Evolutionary conservation across 2,888 invertebrate species (phyloP), one percentile per base, ranked within the genome.

Genomic region (Gasteruption jaculator): DNA sequence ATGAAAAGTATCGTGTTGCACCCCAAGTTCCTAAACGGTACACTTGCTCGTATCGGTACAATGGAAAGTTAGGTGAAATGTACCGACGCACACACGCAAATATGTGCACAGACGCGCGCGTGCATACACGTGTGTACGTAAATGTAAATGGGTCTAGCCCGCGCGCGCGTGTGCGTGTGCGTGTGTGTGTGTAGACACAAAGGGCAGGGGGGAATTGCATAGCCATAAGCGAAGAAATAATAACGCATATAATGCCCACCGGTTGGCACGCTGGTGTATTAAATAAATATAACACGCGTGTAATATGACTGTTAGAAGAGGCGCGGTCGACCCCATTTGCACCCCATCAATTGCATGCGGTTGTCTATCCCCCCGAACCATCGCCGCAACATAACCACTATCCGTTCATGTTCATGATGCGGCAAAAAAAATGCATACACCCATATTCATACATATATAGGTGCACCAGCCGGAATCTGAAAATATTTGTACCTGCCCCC

Each of bases 241-340:
- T 66, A 66, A 66, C 58, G 60, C 61, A 54, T 60, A 53, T 61
- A 64, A 63, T 61, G 54, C 53, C 49, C 56, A 14, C 30, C 16
- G 12, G 43, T 36, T 38, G 43, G 46, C 35, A 24, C 24, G 30
- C 43, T 20, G 46, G 56, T 61, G 56, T 66, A 66, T 69, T 68
- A 65, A 68, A 69, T 68, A 68, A 67, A 68, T 69, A 67, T 67
- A 60, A 67, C 62, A 54, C 63, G 57, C 53, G 54, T 56, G 58
- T 64, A 61, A 63, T 59, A 55, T 51, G 52, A 57, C 57, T 49
- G 60, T 59, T 60, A 57, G 55, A 49, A 56, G 56, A 57, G 60
- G 27, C 52, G 58, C 59, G 61, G 58, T 58, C 60, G 64, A 63
- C 61, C 61, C 65, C 60, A 58, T 64, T 65, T 60, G 52, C 63